A percentile compares a stretch with the other conserved stretches of the same genome.
Evolutionary conservation across 2,888 invertebrate species (phyloP).

Genomic region (Eupeodes latifasciatus): DNA sequence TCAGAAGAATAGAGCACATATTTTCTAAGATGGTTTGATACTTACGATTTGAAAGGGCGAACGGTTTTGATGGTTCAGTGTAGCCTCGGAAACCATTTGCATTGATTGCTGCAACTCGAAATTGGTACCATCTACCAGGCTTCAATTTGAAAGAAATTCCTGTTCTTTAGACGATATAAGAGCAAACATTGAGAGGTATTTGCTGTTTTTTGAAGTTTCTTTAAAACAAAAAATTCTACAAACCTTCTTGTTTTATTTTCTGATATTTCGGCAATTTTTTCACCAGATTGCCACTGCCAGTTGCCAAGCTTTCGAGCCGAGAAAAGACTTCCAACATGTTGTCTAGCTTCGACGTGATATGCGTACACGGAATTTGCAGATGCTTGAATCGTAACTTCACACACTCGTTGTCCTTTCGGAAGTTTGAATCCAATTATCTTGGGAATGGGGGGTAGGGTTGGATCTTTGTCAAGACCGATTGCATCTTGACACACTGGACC

Average conservation of each 20-base stretch:
- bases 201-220: neutral
- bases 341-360: conserved; percentile 87
- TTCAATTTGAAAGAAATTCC: conserved; percentile 82
- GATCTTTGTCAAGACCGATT: conserved; percentile 83
- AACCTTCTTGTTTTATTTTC: conserved; percentile 76
- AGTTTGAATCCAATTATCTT: conserved; percentile 85
- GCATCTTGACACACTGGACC: conserved; percentile 89
- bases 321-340: conserved; percentile 88
- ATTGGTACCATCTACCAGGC: conserved; percentile 91
- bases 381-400: conserved; percentile 85
- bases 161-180: conserved; percentile 78
- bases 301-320: conserved; percentile 87
- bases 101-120: conserved; percentile 91
- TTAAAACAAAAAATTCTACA: conserved; percentile 53
- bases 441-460: conserved; percentile 88
- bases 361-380: conserved; percentile 80
- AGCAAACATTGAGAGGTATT: neutral
- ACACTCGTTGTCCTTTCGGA: conserved; percentile 84
- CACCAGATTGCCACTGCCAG: conserved; percentile 85
- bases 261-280: conserved; percentile 81
- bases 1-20: conserved; percentile 69
- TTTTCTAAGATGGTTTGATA: conserved; percentile 61
- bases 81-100: conserved; percentile 90
- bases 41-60: conserved; percentile 83
- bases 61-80: conserved; percentile 88